A percentile compares a stretch with the other conserved stretches of the same genome.
These are phyloP conservation scores for Ptychoptera albimana DNA, from an alignment of 2,888 invertebrate genomes.

Conservation along the genomic window DNA sequence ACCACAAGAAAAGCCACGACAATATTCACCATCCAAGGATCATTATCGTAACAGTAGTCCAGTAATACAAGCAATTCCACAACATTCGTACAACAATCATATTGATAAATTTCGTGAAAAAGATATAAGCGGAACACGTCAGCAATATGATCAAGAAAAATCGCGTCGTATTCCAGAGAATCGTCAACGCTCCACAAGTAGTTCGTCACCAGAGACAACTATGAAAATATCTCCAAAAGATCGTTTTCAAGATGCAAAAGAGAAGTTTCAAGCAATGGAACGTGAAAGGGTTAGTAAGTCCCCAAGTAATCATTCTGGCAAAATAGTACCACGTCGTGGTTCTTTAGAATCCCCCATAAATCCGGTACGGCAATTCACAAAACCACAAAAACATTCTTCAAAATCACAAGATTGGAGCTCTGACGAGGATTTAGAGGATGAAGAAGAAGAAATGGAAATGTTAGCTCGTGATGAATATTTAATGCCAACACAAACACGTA, in stretches of 20 bases:
- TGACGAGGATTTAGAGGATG: slow-evolving; percentile 9
- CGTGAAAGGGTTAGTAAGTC: slow-evolving; percentile 37
- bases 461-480: slow-evolving; percentile 8
- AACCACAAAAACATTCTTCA: slow-evolving; percentile 17
- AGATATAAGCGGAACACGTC: neutral
- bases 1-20: neutral
- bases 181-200: neutral
- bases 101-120: neutral
- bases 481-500: slow-evolving; percentile 10
- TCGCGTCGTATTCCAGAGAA: neutral
- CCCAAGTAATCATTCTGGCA: neutral
- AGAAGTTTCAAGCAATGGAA: slow-evolving; percentile 69
- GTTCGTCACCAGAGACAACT: slow-evolving; percentile 8
- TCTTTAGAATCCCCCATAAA: slow-evolving; percentile 16
- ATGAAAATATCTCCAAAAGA: slow-evolving; percentile 46
- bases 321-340: slow-evolving; percentile 5
- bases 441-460: slow-evolving; percentile 11
- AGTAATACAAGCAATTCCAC: neutral
- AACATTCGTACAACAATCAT: neutral
- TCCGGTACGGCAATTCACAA: slow-evolving; percentile 4
- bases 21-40: neutral
- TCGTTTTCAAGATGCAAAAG: slow-evolving; percentile 71
- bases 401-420: slow-evolving; percentile 15
- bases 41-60: slow-evolving; percentile 1
- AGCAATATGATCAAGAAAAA: neutral